Percentiles rank a stretch among this genome's conserved stretches.
These are phyloP conservation scores for Phyllostomus discolor DNA, from an alignment of 2,113 vertebrate species.

Conservation along the genomic window DNA sequence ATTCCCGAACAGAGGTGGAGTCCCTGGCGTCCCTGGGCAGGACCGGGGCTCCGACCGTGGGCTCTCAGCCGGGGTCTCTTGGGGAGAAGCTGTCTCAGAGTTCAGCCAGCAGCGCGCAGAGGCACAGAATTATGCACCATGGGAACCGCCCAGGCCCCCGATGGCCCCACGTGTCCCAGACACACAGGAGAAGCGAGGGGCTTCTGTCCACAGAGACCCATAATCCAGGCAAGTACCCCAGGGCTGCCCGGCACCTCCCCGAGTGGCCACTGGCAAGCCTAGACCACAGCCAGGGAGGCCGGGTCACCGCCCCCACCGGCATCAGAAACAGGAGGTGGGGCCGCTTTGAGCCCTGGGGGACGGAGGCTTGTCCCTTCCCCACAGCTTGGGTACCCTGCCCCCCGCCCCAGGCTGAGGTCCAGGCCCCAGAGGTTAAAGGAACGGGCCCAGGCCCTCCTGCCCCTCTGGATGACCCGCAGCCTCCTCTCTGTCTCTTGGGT, in stretches of 20 bases:
- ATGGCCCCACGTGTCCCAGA: background rate
- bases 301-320: background rate
- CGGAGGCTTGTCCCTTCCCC: background rate
- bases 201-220: background rate
- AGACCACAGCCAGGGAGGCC: background rate
- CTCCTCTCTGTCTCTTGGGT: rapidly evolving
- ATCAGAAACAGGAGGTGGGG: background rate
- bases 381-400: background rate
- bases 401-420: background rate
- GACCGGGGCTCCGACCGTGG: background rate
- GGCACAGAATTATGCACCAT: background rate
- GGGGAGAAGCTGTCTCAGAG: background rate
- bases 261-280: background rate
- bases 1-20: background rate
- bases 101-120: background rate
- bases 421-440: background rate
- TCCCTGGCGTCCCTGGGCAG: background rate
- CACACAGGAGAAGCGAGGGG: background rate
- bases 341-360: background rate
- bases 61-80: background rate
- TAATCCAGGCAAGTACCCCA: background rate
- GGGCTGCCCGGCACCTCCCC: background rate
- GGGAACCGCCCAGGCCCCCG: background rate
- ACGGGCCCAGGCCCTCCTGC: background rate
- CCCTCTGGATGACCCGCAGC: too few relatives aligned